Percentiles rank a stretch among this genome's conserved stretches.
These are phyloP conservation scores for Luehdorfia chinensis DNA, from an alignment of 1,140 invertebrate genomes.

Conservation along the genomic window DNA sequence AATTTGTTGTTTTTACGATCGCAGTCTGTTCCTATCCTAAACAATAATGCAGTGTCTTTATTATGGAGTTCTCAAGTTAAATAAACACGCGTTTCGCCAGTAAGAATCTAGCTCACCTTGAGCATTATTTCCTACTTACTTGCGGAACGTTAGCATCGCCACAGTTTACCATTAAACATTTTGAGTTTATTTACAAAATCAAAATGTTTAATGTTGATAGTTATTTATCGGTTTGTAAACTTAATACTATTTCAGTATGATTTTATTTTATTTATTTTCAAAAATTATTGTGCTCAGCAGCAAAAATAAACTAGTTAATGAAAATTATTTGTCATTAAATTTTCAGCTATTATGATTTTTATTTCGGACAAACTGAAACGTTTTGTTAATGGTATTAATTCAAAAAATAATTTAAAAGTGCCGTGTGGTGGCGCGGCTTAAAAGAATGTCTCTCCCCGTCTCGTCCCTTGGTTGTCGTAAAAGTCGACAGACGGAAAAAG, in stretches of 20 bases:
- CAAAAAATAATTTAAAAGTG: neutral
- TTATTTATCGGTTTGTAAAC: neutral
- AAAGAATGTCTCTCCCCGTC: no score
- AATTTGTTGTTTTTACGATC: no score
- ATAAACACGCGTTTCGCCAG: conserved; percentile 36
- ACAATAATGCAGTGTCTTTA: conserved; percentile 20
- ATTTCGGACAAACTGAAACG: neutral
- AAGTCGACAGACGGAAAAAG: no score
- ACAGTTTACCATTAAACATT: neutral
- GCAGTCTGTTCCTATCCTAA: no score
- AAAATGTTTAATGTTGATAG: no score
- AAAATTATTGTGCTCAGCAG: no score
- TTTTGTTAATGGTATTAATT: neutral
- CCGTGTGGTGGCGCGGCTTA: no score
- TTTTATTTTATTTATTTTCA: no score
- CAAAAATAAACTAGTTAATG: no score
- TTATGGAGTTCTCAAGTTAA: conserved; percentile 47
- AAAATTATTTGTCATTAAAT: neutral
- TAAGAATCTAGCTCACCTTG: conserved; percentile 65
- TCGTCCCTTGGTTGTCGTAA: no score
- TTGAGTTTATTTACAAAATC: neutral
- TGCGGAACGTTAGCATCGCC: conserved; percentile 30
- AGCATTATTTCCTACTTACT: conserved; percentile 61
- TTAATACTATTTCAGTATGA: neutral
- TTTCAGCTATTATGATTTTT: neutral